phyloP scores from a whole-genome alignment of 2,113 vertebrate genomes.

The Anarrhichthys ocellatus region DNA sequence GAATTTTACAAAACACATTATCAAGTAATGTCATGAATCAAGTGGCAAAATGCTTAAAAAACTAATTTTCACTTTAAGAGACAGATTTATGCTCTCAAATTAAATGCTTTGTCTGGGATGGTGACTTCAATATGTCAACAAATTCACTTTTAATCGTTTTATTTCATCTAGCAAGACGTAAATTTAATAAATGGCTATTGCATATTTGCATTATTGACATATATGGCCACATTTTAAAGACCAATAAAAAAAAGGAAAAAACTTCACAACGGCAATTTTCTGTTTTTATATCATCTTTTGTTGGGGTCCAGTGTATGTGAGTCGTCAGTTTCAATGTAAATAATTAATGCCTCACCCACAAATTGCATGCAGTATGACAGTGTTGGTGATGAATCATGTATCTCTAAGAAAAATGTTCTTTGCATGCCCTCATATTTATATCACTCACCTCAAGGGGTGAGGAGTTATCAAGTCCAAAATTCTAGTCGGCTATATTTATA shows the following conservation, averaged over 20 bases:
- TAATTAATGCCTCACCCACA: conserved; percentile 24
- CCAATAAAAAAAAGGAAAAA: conserved; percentile 11
- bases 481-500: conserved; percentile 36
- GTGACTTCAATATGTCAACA: conserved; percentile 17
- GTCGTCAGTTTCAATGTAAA: conserved; percentile 52
- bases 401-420: conserved; percentile 14
- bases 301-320: conserved; percentile 14
- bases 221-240: conserved; percentile 32
- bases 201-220: conserved; percentile 29
- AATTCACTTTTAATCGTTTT: conserved; percentile 23
- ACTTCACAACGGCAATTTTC: conserved; percentile 4
- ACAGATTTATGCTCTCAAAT: conserved; percentile 14
- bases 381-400: conserved; percentile 21
- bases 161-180: conserved; percentile 7
- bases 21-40: neutral
- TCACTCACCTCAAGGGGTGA: conserved; percentile 17
- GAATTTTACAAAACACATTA: neutral
- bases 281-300: conserved; percentile 51
- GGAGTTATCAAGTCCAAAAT: conserved; percentile 10
- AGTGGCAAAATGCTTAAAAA: neutral
- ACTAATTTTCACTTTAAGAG: conserved; percentile 4
- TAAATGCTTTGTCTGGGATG: conserved; percentile 10
- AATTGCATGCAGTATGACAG: conserved; percentile 8
- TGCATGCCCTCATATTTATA: conserved; percentile 35
- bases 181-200: neutral